phyloP scores from a whole-genome alignment of 2,113 vertebrate genomes.

The Gallinago undulata region DNA sequence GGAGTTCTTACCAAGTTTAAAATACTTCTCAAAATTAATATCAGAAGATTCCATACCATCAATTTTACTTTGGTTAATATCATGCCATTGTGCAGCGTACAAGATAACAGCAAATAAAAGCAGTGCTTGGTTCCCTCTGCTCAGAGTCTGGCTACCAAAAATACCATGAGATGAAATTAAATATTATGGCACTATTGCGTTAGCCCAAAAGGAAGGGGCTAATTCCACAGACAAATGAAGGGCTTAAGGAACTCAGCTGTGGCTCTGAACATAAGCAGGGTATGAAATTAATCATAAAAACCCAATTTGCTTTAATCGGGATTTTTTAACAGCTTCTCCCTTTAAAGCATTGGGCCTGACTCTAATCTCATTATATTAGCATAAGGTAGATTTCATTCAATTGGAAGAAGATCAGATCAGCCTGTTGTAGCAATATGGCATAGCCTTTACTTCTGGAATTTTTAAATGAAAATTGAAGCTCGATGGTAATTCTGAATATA shows the following conservation, averaged over 20 bases:
- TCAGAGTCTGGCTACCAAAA: not conserved
- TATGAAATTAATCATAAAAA: not conserved
- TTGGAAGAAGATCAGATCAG: not conserved
- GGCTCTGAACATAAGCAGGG: not conserved
- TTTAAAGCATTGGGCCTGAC: not conserved
- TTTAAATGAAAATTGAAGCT: not conserved
- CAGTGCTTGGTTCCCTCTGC: not conserved
- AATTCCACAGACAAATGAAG: not conserved
- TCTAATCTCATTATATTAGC: not conserved
- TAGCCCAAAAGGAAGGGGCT: not conserved
- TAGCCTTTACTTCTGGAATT: not conserved
- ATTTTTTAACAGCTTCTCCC: not conserved
- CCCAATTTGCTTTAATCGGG: not conserved
- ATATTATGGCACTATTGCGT: not conserved
- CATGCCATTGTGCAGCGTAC: rapidly evolving
- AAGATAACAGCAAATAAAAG: not conserved
- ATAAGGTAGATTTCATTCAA: not conserved
- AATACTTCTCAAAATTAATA: not conserved
- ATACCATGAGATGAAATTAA: not conserved
- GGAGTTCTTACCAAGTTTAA: not conserved
- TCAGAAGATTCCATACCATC: not conserved
- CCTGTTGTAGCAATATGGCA: not conserved
- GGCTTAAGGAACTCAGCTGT: not conserved
- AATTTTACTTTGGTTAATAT: not conserved
- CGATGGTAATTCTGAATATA: not conserved